Evolutionary conservation across 35 echinoderm and acorn worm species (phyloP).

Genomic region (Lytechinus pictus): DNA sequence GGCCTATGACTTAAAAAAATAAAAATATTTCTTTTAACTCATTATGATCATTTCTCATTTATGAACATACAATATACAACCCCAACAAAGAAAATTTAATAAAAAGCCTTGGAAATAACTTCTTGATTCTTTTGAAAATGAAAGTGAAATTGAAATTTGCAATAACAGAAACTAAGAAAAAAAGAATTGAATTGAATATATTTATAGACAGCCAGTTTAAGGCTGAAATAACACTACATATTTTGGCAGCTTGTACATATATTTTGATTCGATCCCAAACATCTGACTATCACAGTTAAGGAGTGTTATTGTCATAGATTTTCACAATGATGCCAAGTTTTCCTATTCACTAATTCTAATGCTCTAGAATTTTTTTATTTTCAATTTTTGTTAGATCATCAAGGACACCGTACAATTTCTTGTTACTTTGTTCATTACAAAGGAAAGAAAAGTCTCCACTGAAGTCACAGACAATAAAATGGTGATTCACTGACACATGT

Average conservation of each 20-base stretch:
- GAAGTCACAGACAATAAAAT: not conserved
- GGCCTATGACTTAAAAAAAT: not conserved
- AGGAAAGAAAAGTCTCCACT: not conserved
- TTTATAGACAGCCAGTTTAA: not conserved
- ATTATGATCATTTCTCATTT: not conserved
- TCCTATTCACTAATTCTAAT: not conserved
- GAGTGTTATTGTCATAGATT: not conserved
- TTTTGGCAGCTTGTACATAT: not conserved
- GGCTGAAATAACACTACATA: not conserved
- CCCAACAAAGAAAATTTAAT: not conserved
- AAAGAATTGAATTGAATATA: no score
- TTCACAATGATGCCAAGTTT: not conserved
- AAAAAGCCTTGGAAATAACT: not conserved
- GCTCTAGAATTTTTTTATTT: not conserved
- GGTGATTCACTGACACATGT: not conserved
- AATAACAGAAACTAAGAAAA: not conserved
- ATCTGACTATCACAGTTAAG: not conserved
- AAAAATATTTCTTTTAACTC: not conserved
- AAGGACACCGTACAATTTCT: not conserved
- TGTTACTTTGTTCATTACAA: not conserved
- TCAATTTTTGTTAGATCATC: not conserved
- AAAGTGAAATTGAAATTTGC: not conserved
- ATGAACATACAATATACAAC: not conserved
- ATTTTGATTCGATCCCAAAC: not conserved
- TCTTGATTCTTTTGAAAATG: not conserved